These are phyloP conservation scores for Myotis planiceps DNA, from an alignment of 2,797 vertebrate species.

Conservation along the genomic window DNA sequence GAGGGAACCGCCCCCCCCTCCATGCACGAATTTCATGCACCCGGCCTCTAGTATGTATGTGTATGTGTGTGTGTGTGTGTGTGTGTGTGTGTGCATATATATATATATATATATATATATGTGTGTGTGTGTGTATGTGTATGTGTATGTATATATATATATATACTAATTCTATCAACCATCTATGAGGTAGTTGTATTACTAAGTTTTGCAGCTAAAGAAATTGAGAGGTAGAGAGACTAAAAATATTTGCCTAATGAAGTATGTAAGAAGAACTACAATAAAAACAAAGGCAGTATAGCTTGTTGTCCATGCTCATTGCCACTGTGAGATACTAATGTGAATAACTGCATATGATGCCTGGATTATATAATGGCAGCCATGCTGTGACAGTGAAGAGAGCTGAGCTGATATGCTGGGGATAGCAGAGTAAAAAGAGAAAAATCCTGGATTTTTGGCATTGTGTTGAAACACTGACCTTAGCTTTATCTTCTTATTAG, in stretches of 20 bases:
- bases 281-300: background rate
- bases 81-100: background rate
- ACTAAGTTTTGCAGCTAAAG: background rate
- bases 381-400: background rate
- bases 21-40: too few relatives aligned
- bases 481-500: background rate
- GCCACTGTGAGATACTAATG: background rate
- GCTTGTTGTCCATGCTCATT: background rate
- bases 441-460: background rate
- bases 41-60: too few relatives aligned
- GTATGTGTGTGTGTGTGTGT: background rate
- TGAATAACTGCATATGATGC: background rate
- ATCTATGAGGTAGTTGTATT: background rate
- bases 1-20: too few relatives aligned
- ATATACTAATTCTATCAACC: background rate
- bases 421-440: background rate
- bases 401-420: background rate
- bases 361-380: background rate
- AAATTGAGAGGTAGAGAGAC: background rate
- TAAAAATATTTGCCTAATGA: background rate
- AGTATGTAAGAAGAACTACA: background rate
- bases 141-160: background rate
- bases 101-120: too few relatives aligned
- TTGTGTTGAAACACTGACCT: background rate
- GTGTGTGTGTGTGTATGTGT: background rate